Percentiles rank a stretch among this genome's conserved stretches.
Evolutionary conservation across 2,113 vertebrate genomes (phyloP).

Genomic region (Notarius quadriscutis): DNA sequence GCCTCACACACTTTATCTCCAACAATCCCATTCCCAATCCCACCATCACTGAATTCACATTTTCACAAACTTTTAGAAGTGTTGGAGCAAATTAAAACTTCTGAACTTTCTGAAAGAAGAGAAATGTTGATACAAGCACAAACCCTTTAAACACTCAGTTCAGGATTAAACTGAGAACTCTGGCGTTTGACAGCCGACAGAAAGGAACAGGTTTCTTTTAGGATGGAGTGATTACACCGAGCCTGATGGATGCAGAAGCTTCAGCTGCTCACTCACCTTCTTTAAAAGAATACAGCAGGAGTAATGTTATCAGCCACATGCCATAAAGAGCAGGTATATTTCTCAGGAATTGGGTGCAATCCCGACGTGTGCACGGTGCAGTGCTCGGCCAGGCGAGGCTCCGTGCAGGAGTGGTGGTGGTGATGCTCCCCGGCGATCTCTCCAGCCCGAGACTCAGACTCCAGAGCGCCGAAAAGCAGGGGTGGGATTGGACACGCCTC

Average conservation of each 20-base stretch:
- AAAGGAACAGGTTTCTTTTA: too few relatives aligned
- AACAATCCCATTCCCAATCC: background rate
- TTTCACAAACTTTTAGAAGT: conserved; percentile 26
- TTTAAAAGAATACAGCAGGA: conserved; percentile 97
- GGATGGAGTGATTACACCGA: background rate
- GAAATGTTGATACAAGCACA: background rate
- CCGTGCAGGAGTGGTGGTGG: conserved; percentile 77
- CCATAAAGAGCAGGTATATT: conserved; percentile 92
- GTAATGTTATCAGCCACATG: conserved; percentile 99
- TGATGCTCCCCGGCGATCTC: conserved; percentile 75
- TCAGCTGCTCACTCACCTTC: conserved; percentile 78
- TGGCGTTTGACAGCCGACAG: background rate
- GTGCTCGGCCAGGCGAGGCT: conserved; percentile 75
- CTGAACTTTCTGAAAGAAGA: background rate
- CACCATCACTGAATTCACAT: background rate
- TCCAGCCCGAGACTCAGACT: conserved; percentile 79
- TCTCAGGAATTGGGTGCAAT: conserved; percentile 87
- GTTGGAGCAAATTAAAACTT: conserved; percentile 25
- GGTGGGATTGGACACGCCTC: conserved; percentile 81
- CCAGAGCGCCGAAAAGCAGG: conserved; percentile 72
- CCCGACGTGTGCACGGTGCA: conserved; percentile 83
- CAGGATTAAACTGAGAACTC: background rate
- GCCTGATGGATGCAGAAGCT: background rate
- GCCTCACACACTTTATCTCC: background rate
- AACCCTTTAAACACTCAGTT: too few relatives aligned